Evolutionary conservation across 2,113 vertebrate species (phyloP).

Genomic region (Gallinago media): DNA sequence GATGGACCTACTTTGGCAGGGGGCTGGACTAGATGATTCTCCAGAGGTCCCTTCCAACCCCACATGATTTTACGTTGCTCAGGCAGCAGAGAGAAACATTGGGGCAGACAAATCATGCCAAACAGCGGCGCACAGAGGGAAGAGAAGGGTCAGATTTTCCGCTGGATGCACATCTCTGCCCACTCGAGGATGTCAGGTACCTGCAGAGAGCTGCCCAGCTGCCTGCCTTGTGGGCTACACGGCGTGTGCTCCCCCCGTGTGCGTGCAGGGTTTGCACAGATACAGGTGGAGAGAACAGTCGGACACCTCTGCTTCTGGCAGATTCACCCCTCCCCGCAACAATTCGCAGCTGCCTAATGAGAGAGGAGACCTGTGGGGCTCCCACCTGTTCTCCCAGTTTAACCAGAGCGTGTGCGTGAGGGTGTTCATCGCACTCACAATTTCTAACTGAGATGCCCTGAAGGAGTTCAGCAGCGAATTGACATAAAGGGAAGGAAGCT

Average conservation of each 20-base stretch:
- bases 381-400: neutral
- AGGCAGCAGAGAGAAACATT: neutral
- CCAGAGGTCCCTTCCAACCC: too few relatives aligned
- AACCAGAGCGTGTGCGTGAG: neutral
- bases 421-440: neutral
- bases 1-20: too few relatives aligned
- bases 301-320: neutral
- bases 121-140: neutral
- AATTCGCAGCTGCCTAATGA: neutral
- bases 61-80: neutral
- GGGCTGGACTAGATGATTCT: too few relatives aligned
- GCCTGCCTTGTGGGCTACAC: neutral
- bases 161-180: neutral
- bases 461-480: neutral
- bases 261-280: neutral
- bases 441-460: fast-evolving
- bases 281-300: neutral
- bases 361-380: neutral
- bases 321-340: neutral
- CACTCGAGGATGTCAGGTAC: neutral
- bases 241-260: neutral
- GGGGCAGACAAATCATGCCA: neutral
- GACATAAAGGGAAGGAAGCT: neutral
- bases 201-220: neutral
- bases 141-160: slow-evolving; percentile 20